Percentiles rank a stretch among this genome's conserved stretches.
Evolutionary conservation across 2,888 invertebrate species (phyloP).

Genomic region (Laspeyria flexula): DNA sequence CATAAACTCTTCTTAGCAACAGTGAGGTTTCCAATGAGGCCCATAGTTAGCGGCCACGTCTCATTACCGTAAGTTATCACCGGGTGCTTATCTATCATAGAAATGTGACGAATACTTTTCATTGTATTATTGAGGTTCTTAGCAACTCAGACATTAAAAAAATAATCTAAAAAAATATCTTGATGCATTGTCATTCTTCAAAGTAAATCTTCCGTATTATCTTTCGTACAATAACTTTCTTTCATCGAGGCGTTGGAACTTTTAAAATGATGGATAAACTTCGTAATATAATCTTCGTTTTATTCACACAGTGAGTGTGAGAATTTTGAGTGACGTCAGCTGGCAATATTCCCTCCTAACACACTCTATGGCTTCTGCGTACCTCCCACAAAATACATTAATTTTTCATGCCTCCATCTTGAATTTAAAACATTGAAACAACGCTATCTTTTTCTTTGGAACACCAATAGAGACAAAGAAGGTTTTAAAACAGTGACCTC

Average conservation of each 20-base stretch:
- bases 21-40: too few relatives aligned
- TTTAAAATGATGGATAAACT: slow-evolving; percentile 48
- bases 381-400: slow-evolving; percentile 12
- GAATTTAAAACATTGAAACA: slow-evolving; percentile 1
- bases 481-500: slow-evolving; percentile 3
- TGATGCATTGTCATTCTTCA: slow-evolving; percentile 33
- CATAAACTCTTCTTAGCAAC: too few relatives aligned
- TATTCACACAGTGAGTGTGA: slow-evolving; percentile 36
- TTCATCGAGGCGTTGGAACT: slow-evolving; percentile 40
- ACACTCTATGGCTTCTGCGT: slow-evolving; percentile 22
- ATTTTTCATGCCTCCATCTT: not conserved
- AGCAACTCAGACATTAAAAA: not conserved
- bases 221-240: slow-evolving; percentile 38
- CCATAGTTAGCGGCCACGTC: too few relatives aligned
- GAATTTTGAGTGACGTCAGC: slow-evolving; percentile 34
- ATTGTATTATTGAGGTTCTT: not conserved
- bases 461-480: too few relatives aligned
- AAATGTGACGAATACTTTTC: not conserved
- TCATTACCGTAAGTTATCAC: too few relatives aligned
- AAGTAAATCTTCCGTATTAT: slow-evolving; percentile 33
- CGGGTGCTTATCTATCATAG: too few relatives aligned
- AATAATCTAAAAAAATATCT: slow-evolving; percentile 3
- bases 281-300: slow-evolving; percentile 44
- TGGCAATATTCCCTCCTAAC: slow-evolving; percentile 18
- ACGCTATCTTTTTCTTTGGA: too few relatives aligned